phyloP scores from a whole-genome alignment of 2,797 vertebrate species.

The Gephyroberyx darwinii region DNA sequence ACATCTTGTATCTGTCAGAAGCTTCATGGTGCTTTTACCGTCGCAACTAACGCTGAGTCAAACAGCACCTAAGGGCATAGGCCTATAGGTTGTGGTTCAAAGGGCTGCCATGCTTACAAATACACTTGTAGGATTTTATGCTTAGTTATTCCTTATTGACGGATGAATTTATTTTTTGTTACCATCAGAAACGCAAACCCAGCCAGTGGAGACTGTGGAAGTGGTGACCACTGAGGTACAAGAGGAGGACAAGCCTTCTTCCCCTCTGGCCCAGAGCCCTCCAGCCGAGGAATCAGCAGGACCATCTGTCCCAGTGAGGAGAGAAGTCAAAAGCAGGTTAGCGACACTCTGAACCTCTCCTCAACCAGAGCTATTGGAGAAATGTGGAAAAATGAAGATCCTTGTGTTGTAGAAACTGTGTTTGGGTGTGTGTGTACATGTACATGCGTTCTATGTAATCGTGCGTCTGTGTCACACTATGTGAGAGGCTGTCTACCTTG shows the following conservation, averaged over 20 bases:
- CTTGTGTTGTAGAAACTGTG: background rate
- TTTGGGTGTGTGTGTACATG: slow-evolving; percentile 1
- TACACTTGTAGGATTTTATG: background rate
- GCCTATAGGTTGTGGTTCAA: slow-evolving; percentile 4
- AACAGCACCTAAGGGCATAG: slow-evolving; percentile 2
- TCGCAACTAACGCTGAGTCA: slow-evolving; percentile 31
- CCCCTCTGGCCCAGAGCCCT: slow-evolving; percentile 83
- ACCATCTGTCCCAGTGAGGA: slow-evolving; percentile 85
- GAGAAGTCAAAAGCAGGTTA: slow-evolving; percentile 93
- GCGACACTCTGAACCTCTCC: slow-evolving; percentile 58
- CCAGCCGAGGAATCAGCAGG: slow-evolving; percentile 80
- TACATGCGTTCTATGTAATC: slow-evolving; percentile 11
- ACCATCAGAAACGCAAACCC: slow-evolving; percentile 87
- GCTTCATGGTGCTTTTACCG: slow-evolving; percentile 26
- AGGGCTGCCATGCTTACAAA: background rate
- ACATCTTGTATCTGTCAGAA: slow-evolving; percentile 45
- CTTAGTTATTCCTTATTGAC: slow-evolving; percentile 6
- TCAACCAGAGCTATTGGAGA: slow-evolving; percentile 31
- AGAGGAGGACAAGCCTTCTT: slow-evolving; percentile 82
- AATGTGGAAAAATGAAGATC: background rate
- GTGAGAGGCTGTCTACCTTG: slow-evolving; percentile 23
- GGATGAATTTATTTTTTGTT: slow-evolving; percentile 35
- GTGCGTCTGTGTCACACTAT: slow-evolving; percentile 4
- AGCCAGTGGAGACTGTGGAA: slow-evolving; percentile 75
- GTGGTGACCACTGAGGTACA: slow-evolving; percentile 70